phyloP scores from a whole-genome alignment of 2,888 invertebrate genomes.

The Poecilobothrus nobilitatus region DNA sequence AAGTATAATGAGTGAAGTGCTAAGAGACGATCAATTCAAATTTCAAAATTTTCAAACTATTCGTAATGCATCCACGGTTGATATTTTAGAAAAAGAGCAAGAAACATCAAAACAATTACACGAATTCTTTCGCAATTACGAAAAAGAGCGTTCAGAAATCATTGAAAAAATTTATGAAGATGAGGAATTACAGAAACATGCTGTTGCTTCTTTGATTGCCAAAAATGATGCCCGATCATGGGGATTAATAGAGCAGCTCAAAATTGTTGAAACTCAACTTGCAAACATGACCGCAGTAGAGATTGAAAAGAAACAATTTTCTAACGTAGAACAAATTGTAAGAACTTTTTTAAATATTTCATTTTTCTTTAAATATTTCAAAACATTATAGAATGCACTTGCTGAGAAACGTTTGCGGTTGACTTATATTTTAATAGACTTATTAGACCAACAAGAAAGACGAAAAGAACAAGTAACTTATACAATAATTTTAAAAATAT shows the following conservation, averaged over 20 bases:
- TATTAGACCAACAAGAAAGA: conserved; percentile 59
- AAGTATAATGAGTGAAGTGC: conserved; percentile 59
- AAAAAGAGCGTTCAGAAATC: conserved; percentile 52
- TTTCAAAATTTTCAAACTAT: conserved; percentile 55
- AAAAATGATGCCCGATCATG: conserved; percentile 65
- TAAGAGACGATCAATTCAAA: conserved; percentile 57
- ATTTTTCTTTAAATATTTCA: neutral
- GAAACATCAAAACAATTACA: conserved; percentile 53
- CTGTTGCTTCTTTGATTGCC: conserved; percentile 62
- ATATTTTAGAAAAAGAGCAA: conserved; percentile 58
- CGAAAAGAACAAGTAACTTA: conserved; percentile 43
- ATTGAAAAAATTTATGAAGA: conserved; percentile 57
- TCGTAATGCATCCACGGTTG: conserved; percentile 49
- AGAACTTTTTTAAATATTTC: conserved; percentile 20
- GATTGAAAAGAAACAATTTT: conserved; percentile 59
- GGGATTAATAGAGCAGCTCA: conserved; percentile 68
- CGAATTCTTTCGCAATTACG: conserved; percentile 54
- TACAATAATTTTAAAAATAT: conserved; percentile 5
- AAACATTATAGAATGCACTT: conserved; percentile 50
- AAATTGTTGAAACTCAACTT: conserved; percentile 61
- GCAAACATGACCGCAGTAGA: conserved; percentile 64
- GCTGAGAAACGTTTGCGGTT: conserved; percentile 59
- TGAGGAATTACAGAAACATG: conserved; percentile 62
- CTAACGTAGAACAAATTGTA: conserved; percentile 59
- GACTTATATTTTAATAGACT: conserved; percentile 57